Conservation (phyloP, 2,113 vertebrate genomes). For the Dromiciops gliroides region DNA sequence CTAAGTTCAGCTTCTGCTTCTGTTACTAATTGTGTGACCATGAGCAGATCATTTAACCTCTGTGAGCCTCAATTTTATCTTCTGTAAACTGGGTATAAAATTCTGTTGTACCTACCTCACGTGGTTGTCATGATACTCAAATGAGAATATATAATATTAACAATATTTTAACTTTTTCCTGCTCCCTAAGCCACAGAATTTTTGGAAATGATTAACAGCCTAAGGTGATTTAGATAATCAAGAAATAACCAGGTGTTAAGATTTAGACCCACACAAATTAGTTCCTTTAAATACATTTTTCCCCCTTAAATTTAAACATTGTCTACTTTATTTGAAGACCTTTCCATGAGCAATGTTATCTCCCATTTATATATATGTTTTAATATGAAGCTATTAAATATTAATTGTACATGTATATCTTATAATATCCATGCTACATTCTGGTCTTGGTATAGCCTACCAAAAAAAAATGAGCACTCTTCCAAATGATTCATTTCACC, state of each 20-base stretch:
- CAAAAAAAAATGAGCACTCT: conserved; percentile 12
- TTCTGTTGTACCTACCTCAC: neutral
- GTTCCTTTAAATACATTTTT: neutral
- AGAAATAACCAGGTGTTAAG: neutral
- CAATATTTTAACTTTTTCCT: neutral
- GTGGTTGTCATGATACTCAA: neutral
- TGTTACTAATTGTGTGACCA: neutral
- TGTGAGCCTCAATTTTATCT: neutral
- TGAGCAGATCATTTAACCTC: neutral
- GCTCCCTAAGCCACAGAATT: neutral
- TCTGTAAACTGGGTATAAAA: neutral
- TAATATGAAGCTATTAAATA: neutral
- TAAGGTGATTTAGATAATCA: neutral
- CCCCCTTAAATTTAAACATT: neutral
- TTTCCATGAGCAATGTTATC: no score
- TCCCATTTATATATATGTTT: neutral
- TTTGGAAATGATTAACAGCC: neutral
- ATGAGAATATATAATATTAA: no score
- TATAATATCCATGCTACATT: neutral
- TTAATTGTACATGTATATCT: neutral
- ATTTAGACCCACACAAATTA: neutral
- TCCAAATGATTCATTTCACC: neutral
- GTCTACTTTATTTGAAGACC: no score
- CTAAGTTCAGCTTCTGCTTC: neutral
- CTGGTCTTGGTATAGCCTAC: neutral